Base-by-base conservation (phyloP, 92 coral and sea anemone species). In the Desmophyllum pertusum region DNA sequence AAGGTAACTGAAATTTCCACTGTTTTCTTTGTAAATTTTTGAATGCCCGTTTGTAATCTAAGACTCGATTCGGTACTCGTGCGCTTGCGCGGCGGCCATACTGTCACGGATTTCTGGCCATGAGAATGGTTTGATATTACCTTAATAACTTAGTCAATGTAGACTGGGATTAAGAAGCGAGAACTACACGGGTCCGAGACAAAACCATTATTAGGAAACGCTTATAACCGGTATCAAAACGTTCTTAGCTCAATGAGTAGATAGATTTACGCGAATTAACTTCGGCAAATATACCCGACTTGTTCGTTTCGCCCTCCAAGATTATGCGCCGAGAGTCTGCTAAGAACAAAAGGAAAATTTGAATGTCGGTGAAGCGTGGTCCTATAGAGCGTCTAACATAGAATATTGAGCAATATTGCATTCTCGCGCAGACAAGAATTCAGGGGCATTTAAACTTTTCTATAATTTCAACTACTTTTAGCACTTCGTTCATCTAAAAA, bases 151-250 rank as follows among this genome's bases (percentile, higher is more conserved):
- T 43, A 83, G 77, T 82, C 90, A 85, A 94, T 92, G 88, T 91
- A 88, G 41, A 31, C 36, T 73, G 89, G 95, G 98, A 94, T 94
- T 94, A 94, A 85, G 81, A 74, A 36, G 88, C 93, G 91, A 91
- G 95, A 87, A 90, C 78, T 80, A 94, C 95, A 93, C 95, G 92
- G 79, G 80, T 31, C 36, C 77, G 38, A 84, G 89, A 94, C 98
- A 94, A 94, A 94, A 94, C 98, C 91, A 89, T 78, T 94, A 94
- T 89, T 94, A 94, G 73, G 87, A 89, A 94, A 81, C 98, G 90
- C 95, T 92, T 94, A 92, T 78, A 80, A 45, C 74, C 64, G 88
- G 87, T 92, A 87, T 94, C 94, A 92, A 92, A 82, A 89, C 78
- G 83, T 86, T 87, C 98, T 94, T 94, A 91, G 91, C 76, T 86